Evolutionary conservation across 2,113 vertebrate species (phyloP).

Genomic region (Vulpes ferrilata): DNA sequence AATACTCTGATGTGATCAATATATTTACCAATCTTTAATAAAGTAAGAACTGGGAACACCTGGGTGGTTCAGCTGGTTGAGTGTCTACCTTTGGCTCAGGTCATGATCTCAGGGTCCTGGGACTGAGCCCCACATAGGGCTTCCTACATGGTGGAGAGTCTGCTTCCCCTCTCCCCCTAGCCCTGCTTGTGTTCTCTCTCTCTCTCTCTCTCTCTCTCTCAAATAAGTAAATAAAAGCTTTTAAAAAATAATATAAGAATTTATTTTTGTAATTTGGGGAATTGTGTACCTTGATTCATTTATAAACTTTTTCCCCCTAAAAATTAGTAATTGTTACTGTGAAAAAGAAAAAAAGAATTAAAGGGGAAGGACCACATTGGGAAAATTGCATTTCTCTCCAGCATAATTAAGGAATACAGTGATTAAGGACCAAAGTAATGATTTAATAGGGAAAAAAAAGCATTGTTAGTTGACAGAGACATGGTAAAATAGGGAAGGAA

Average conservation of each 20-base stretch:
- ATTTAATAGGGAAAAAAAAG: not conserved
- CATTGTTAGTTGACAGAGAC: not conserved
- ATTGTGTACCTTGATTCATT: not conserved
- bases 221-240: no score
- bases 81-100: no score
- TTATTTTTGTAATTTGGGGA: not conserved
- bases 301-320: not conserved
- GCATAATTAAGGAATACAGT: not conserved
- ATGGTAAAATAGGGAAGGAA: not conserved
- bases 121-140: no score
- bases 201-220: no score
- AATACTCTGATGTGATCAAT: not conserved
- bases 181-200: no score
- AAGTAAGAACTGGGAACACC: not conserved
- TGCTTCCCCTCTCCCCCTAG: no score
- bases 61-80: no score
- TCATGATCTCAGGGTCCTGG: no score
- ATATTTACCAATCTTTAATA: not conserved
- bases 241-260: not conserved
- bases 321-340: not conserved
- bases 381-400: not conserved
- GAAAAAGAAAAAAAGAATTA: not conserved
- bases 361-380: not conserved
- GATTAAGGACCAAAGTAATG: not conserved
- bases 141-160: no score